A percentile compares a stretch with the other conserved stretches of the same genome.
Conservation (phyloP, 1,140 invertebrate species). For the Drosophila kepulauana region DNA sequence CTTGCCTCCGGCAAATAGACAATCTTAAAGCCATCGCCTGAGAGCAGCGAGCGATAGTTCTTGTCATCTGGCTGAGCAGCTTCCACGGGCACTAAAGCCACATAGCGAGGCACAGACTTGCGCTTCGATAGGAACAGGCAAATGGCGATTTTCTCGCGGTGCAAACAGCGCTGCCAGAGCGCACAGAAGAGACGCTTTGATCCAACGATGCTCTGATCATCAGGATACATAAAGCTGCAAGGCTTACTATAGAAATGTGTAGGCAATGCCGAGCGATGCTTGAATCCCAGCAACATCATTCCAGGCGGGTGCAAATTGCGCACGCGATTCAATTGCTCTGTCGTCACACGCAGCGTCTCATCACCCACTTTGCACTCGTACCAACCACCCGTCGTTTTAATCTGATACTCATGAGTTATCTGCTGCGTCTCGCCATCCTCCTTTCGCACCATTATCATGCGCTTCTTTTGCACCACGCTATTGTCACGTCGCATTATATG, state of each 20-base stretch:
- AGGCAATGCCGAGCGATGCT: conserved; percentile 63
- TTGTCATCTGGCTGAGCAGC: conserved; percentile 42
- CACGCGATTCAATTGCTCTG: conserved; percentile 60
- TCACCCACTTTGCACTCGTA: conserved; percentile 63
- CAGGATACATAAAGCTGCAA: conserved; percentile 79
- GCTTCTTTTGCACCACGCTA: conserved; percentile 64
- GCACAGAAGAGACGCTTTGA: conserved; percentile 80
- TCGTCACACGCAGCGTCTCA: conserved; percentile 50
- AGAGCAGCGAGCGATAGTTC: conserved; percentile 57
- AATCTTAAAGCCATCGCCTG: conserved; percentile 81
- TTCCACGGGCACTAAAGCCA: conserved; percentile 68
- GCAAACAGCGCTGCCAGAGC: conserved; percentile 77
- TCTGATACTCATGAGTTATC: conserved; percentile 60
- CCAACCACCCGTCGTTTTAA: conserved; percentile 70
- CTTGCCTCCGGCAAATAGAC: conserved; percentile 74
- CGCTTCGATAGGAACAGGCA: conserved; percentile 78
- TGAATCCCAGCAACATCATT: conserved; percentile 81
- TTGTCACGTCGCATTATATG: conserved; percentile 70
- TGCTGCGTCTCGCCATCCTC: conserved; percentile 54
- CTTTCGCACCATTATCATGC: conserved; percentile 63
- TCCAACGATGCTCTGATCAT: conserved; percentile 72
- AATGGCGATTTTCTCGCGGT: conserved; percentile 75
- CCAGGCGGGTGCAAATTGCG: conserved; percentile 66
- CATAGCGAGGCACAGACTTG: conserved; percentile 76
- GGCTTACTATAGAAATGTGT: conserved; percentile 67